Evolutionary conservation across 2,888 invertebrate species (phyloP).

Genomic region (Octonoba sinensis): DNA sequence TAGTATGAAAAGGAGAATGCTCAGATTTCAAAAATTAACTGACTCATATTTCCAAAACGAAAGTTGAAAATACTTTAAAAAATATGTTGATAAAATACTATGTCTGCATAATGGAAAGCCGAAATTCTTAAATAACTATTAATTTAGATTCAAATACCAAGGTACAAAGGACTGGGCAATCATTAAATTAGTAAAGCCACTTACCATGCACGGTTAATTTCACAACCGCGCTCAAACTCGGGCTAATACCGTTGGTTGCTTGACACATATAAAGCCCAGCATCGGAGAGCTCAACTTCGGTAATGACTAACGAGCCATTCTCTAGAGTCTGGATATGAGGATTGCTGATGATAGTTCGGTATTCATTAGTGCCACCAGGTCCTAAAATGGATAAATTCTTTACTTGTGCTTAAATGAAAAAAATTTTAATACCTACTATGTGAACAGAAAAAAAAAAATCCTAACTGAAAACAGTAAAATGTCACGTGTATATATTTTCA

Average conservation of each 20-base stretch:
- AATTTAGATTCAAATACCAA: too few species aligned
- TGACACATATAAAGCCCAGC: conserved; percentile 72
- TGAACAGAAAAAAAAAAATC: not conserved
- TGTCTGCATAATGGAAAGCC: too few species aligned
- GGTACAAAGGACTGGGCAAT: too few species aligned
- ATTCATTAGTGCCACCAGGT: conserved; percentile 57
- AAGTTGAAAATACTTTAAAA: too few species aligned
- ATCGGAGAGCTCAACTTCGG: conserved; percentile 69
- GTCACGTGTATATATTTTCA: not conserved
- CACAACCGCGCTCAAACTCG: conserved; percentile 71
- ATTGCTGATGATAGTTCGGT: conserved; percentile 67
- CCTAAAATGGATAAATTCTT: conserved; percentile 9
- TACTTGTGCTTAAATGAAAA: not conserved
- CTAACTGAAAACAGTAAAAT: not conserved
- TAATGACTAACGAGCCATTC: conserved; percentile 71
- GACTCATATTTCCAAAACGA: too few species aligned
- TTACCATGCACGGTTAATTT: conserved; percentile 71
- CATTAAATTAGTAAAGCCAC: not conserved
- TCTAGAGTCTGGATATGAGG: conserved; percentile 69
- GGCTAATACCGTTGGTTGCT: conserved; percentile 71
- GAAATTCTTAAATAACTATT: too few species aligned
- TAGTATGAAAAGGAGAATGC: too few species aligned
- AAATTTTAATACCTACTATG: not conserved
- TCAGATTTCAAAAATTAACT: too few species aligned
- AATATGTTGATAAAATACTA: too few species aligned